phyloP scores from a whole-genome alignment of 2,113 vertebrate genomes.

The Genyomyrus donnyi region DNA sequence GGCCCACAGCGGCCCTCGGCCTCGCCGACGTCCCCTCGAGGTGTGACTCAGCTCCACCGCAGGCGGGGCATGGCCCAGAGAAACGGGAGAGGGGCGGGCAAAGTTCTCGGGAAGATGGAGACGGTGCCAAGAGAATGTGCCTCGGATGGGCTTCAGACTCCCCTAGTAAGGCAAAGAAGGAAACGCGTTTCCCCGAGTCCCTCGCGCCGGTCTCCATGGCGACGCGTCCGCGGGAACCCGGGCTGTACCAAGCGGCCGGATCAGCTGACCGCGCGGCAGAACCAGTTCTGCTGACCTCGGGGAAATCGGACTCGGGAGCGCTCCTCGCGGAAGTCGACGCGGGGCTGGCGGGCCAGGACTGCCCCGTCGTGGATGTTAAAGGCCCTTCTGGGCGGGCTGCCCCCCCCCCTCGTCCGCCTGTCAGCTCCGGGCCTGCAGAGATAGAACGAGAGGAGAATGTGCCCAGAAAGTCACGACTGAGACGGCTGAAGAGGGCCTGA shows the following conservation, averaged over 20 bases:
- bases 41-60: slow-evolving; percentile 56
- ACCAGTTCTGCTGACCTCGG: slow-evolving; percentile 63
- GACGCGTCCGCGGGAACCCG: slow-evolving; percentile 48
- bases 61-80: slow-evolving; percentile 41
- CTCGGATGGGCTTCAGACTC: slow-evolving; percentile 50
- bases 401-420: slow-evolving; percentile 44
- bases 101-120: slow-evolving; percentile 45
- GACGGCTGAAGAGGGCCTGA: slow-evolving; percentile 58
- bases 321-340: slow-evolving; percentile 54
- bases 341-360: slow-evolving; percentile 57
- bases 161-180: slow-evolving; percentile 26
- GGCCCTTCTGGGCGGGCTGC: slow-evolving; percentile 55
- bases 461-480: slow-evolving; percentile 65
- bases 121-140: slow-evolving; percentile 48
- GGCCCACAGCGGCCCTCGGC: slow-evolving; percentile 50
- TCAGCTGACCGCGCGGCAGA: slow-evolving; percentile 52
- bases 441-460: slow-evolving; percentile 53
- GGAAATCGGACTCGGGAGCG: slow-evolving; percentile 55
- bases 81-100: slow-evolving; percentile 47
- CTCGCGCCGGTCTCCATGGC: slow-evolving; percentile 40
- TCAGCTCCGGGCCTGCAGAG: slow-evolving; percentile 45
- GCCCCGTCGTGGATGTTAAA: slow-evolving; percentile 56
- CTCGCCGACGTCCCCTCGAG: slow-evolving; percentile 36
- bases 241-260: slow-evolving; percentile 56
- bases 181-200: slow-evolving; percentile 31